phyloP scores from a whole-genome alignment of 2,797 vertebrate genomes.

The Loriculus beryllinus region DNA sequence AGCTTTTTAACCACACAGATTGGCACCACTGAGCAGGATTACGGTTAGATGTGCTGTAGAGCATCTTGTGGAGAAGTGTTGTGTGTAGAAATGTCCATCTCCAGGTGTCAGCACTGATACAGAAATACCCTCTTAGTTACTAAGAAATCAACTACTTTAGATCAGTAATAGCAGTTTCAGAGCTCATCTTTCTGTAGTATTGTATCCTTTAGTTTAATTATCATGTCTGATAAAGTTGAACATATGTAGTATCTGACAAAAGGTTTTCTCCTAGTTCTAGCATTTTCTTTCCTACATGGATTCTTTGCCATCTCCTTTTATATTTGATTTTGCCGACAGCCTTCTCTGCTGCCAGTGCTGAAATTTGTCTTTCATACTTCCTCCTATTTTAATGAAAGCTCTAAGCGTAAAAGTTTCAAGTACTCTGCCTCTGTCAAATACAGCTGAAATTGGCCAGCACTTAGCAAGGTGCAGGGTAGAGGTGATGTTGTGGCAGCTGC shows the following conservation, averaged over 20 bases:
- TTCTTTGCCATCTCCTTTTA: background rate
- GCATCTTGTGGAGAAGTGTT: background rate
- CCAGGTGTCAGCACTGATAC: background rate
- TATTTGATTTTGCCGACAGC: background rate
- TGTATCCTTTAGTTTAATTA: background rate
- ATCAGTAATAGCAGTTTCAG: background rate
- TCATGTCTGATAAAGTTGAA: background rate
- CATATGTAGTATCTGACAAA: background rate
- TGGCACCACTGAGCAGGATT: background rate
- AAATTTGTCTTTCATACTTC: background rate
- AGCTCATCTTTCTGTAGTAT: background rate
- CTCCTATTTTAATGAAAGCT: background rate
- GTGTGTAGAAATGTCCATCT: background rate
- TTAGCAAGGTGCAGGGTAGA: background rate
- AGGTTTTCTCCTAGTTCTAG: background rate
- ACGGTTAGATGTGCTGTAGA: background rate
- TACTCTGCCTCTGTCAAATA: background rate
- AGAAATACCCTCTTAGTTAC: background rate
- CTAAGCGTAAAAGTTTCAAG: background rate
- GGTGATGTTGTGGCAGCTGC: background rate
- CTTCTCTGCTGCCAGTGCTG: background rate
- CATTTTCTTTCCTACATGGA: background rate
- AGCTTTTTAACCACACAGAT: accelerated
- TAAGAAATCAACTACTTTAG: background rate
- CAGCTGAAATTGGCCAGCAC: background rate